These are phyloP conservation scores for Macrophya annulata DNA, from an alignment of 2,888 invertebrate species.

Conservation along the genomic window DNA sequence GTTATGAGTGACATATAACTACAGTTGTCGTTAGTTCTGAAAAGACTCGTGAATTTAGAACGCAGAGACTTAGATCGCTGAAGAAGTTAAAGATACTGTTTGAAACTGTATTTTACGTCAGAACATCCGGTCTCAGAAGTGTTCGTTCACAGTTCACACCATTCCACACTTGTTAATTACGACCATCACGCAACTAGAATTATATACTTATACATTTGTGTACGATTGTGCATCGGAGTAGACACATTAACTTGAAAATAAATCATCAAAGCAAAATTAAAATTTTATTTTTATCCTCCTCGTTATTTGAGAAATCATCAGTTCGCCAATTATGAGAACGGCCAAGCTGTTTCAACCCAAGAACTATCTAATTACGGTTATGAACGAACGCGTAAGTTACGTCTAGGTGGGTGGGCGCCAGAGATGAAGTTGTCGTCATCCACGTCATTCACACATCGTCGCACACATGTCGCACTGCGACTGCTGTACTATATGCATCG, in stretches of 20 bases:
- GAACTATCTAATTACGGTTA: constrained; percentile 41
- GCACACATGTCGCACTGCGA: neutral
- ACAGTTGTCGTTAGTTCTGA: neutral
- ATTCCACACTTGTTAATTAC: constrained; percentile 24
- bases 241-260: neutral
- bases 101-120: constrained; percentile 42
- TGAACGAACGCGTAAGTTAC: neutral
- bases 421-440: constrained; percentile 28
- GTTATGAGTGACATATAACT: neutral
- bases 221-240: constrained; percentile 7
- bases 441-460: constrained; percentile 13
- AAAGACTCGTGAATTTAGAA: neutral
- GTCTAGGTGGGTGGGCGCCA: constrained; percentile 18
- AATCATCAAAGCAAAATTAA: constrained; percentile 1
- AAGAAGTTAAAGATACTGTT: constrained; percentile 17
- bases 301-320: neutral
- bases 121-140: constrained; percentile 31
- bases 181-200: constrained; percentile 26
- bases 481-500: neutral
- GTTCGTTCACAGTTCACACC: constrained; percentile 38
- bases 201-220: neutral
- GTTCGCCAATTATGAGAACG: constrained; percentile 27
- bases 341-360: too few species aligned
- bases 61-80: neutral
- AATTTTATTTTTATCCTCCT: neutral